These are phyloP conservation scores for Oligia latruncula DNA, from an alignment of 2,888 invertebrate genomes.

Conservation along the genomic window DNA sequence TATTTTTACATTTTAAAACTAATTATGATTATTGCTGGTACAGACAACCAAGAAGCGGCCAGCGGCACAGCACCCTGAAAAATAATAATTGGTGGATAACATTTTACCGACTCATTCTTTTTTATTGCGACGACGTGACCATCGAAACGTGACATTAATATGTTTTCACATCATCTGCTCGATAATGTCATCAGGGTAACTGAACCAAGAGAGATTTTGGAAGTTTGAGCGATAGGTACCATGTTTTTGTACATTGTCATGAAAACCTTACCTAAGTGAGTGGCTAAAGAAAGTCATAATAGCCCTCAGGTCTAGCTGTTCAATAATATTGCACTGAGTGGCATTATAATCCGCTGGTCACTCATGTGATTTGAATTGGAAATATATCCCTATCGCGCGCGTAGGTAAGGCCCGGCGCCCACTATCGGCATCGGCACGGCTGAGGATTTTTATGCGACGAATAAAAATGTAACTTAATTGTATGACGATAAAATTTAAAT, in stretches of 20 bases:
- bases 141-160: not conserved
- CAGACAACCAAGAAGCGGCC: not conserved
- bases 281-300: not conserved
- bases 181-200: not conserved
- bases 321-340: not conserved
- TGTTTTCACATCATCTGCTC: not conserved
- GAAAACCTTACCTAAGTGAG: not conserved
- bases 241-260: not conserved
- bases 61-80: not conserved
- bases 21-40: constrained; percentile 14
- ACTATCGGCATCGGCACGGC: not conserved
- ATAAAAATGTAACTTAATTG: not conserved
- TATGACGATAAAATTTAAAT: not conserved
- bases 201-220: not conserved
- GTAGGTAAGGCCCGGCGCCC: not conserved
- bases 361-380: no score
- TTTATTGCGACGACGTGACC: not conserved
- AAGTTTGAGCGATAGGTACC: not conserved
- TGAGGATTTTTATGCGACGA: not conserved
- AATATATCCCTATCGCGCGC: no score
- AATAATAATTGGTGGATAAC: not conserved
- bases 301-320: not conserved
- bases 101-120: not conserved
- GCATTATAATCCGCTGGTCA: no score
- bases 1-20: not conserved